A percentile compares a stretch with the other conserved stretches of the same genome.
Conservation (phyloP, 2,888 invertebrate species). For the Eilema depressum region DNA sequence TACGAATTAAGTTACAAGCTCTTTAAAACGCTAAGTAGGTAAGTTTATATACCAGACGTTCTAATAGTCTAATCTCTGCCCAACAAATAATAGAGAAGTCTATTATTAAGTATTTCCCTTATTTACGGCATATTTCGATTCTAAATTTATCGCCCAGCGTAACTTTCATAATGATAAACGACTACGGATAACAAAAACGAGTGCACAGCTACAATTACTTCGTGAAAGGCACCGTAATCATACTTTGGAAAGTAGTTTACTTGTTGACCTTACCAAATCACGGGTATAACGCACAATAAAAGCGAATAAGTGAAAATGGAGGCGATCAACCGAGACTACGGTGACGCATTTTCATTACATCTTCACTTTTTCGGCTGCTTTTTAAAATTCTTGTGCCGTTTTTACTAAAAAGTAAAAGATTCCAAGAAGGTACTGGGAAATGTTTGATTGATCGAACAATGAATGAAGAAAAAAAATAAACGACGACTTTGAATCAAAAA, state of each 20-base stretch:
- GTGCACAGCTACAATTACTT: slow-evolving; percentile 74
- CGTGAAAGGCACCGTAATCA: slow-evolving; percentile 77
- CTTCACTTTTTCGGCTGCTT: slow-evolving; percentile 3
- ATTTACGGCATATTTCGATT: slow-evolving; percentile 25
- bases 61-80: background rate
- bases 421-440: background rate
- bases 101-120: slow-evolving; percentile 14
- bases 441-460: background rate
- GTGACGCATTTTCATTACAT: slow-evolving; percentile 22
- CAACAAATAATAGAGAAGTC: background rate
- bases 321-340: slow-evolving; percentile 49
- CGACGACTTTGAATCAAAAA: background rate
- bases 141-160: slow-evolving; percentile 36
- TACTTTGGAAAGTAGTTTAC: slow-evolving; percentile 78
- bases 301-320: slow-evolving; percentile 56
- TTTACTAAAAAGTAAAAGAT: background rate
- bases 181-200: slow-evolving; percentile 71
- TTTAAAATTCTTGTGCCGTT: slow-evolving; percentile 1
- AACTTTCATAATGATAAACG: slow-evolving; percentile 57
- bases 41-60: background rate
- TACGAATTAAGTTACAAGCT: background rate
- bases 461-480: background rate
- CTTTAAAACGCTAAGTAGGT: background rate
- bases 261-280: slow-evolving; percentile 74
- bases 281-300: slow-evolving; percentile 48